Evolutionary conservation across 2,797 vertebrate species (phyloP).

Genomic region (Coilia nasus): DNA sequence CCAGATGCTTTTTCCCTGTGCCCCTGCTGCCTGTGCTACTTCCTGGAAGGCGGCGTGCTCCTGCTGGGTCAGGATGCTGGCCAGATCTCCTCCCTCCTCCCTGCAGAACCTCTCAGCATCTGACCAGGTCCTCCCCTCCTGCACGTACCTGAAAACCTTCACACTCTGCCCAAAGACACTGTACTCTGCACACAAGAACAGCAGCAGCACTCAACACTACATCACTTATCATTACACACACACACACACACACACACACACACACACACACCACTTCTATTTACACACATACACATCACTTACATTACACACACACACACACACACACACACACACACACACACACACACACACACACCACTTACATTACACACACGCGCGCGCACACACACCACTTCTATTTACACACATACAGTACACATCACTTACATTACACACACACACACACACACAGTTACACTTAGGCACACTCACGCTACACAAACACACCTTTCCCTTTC

Average conservation of each 20-base stretch:
- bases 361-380: too few relatives aligned
- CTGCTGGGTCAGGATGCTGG: slow-evolving; percentile 14
- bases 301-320: neutral
- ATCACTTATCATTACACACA: neutral
- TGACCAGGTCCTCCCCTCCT: neutral
- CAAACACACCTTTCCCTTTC: too few relatives aligned
- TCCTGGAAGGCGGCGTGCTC: neutral
- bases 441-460: neutral
- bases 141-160: too few relatives aligned
- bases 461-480: neutral
- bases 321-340: slow-evolving; percentile 14
- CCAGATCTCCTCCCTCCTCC: neutral
- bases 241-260: slow-evolving; percentile 10
- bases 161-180: neutral
- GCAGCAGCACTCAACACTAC: too few relatives aligned
- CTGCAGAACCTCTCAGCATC: neutral
- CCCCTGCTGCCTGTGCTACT: neutral
- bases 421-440: neutral
- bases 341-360: neutral
- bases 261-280: neutral
- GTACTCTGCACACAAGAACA: neutral
- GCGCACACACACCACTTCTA: neutral
- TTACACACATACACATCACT: neutral
- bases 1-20: neutral
- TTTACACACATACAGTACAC: too few relatives aligned